Conservation (phyloP, 2,113 vertebrate species). For the Acanthisitta chloris region DNA sequence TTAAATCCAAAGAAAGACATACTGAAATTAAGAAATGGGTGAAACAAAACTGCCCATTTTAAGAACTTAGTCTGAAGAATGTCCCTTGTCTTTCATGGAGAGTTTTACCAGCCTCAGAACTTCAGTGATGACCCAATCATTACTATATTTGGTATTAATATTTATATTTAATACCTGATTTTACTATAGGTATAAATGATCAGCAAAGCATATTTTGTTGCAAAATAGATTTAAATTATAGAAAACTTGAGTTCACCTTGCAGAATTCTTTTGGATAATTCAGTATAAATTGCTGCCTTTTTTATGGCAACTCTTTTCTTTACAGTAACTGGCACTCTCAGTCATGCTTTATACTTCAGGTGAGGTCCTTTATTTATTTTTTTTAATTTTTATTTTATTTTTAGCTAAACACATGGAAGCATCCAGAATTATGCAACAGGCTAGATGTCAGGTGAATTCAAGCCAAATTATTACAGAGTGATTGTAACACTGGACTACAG, state of each 20-base stretch:
- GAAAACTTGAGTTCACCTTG: not conserved
- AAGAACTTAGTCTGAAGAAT: not conserved
- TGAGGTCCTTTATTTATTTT: not conserved
- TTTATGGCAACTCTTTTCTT: not conserved
- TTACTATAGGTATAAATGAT: not conserved
- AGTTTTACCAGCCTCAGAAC: not conserved
- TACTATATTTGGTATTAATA: not conserved
- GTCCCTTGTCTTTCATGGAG: rapidly evolving
- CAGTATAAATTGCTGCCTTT: not conserved
- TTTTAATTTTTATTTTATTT: rapidly evolving
- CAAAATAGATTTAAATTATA: not conserved
- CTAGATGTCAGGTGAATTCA: not conserved
- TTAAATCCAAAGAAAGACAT: not conserved
- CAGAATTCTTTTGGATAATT: not conserved
- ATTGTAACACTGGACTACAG: not conserved
- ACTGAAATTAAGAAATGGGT: not conserved
- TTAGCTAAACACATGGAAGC: not conserved
- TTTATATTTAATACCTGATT: not conserved
- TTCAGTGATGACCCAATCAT: not conserved
- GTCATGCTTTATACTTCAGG: not conserved
- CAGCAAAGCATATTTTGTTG: not conserved
- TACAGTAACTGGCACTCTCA: not conserved
- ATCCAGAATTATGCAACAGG: not conserved
- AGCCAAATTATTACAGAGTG: not conserved
- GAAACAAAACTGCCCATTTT: not conserved